Evolutionary conservation across 2,113 vertebrate genomes (phyloP).

Genomic region (Arenaria interpres): DNA sequence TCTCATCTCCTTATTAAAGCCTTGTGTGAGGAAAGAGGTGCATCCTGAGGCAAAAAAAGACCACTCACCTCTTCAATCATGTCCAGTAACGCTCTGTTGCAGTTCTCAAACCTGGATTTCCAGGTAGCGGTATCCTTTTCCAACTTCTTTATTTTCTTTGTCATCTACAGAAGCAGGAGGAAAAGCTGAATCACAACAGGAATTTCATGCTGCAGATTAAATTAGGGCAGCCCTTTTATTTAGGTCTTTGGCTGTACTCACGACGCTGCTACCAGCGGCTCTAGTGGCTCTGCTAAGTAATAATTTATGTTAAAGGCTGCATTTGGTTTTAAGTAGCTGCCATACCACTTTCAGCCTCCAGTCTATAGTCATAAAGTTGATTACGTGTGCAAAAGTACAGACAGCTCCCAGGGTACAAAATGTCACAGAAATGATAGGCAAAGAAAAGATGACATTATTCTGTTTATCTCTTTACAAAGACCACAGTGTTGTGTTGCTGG

Average conservation of each 20-base stretch:
- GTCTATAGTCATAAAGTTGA: not conserved
- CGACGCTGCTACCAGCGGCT: not conserved
- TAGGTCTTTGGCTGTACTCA: not conserved
- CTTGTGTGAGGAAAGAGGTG: not conserved
- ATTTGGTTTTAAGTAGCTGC: not conserved
- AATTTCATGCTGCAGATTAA: not conserved
- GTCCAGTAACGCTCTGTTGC: slow-evolving; percentile 91
- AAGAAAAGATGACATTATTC: not conserved
- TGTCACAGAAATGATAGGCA: not conserved
- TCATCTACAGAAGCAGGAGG: slow-evolving; percentile 81
- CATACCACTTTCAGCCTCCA: not conserved
- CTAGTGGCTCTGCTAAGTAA: not conserved
- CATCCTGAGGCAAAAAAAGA: not conserved
- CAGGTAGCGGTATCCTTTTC: slow-evolving; percentile 93
- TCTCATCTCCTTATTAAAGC: not conserved
- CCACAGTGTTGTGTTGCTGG: not conserved
- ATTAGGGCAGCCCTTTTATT: slow-evolving; percentile 3
- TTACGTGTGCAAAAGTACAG: not conserved
- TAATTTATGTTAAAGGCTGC: not conserved
- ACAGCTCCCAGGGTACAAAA: not conserved
- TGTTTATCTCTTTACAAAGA: not conserved
- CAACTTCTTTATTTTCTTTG: slow-evolving; percentile 94
- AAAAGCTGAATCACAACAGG: slow-evolving; percentile 12
- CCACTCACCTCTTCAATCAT: slow-evolving; percentile 94
- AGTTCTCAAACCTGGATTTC: slow-evolving; percentile 95